Conservation (phyloP, 2,797 vertebrate species). For the Molossus alvarezi region DNA sequence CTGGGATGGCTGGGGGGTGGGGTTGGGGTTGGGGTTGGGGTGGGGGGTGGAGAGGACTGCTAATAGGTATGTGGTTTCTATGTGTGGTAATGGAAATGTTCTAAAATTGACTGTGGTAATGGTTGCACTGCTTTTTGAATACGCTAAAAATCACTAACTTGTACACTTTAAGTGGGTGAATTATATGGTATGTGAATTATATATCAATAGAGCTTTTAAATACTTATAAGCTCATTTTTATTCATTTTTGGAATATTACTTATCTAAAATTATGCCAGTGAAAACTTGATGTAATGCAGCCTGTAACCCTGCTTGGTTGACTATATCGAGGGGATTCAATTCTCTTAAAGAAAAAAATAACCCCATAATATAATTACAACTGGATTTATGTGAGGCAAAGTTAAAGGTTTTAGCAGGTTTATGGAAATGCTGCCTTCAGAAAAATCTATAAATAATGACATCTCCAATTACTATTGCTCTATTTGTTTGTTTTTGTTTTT, state of each 20-base stretch:
- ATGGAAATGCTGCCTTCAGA: background rate
- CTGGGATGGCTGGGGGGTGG: background rate
- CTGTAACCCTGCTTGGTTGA: background rate
- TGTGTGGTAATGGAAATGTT: background rate
- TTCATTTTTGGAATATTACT: conserved; percentile 28
- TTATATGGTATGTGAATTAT: background rate
- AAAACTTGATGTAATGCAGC: background rate
- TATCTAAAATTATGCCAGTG: background rate
- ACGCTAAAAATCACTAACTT: background rate
- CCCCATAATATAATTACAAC: background rate
- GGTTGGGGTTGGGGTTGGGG: too few relatives aligned
- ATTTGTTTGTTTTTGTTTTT: background rate
- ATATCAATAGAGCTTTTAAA: background rate
- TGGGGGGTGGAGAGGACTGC: background rate
- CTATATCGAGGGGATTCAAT: background rate
- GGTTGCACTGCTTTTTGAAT: background rate
- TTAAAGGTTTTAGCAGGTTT: background rate
- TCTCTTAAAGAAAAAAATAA: background rate
- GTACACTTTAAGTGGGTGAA: background rate
- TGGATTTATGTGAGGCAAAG: background rate
- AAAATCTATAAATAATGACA: conserved; percentile 36
- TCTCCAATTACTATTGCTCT: background rate
- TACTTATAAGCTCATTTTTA: background rate
- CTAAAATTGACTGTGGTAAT: background rate
- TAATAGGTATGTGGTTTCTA: background rate